Conservation (phyloP, 2,113 vertebrate species). For the Lipotes vexillifer region DNA sequence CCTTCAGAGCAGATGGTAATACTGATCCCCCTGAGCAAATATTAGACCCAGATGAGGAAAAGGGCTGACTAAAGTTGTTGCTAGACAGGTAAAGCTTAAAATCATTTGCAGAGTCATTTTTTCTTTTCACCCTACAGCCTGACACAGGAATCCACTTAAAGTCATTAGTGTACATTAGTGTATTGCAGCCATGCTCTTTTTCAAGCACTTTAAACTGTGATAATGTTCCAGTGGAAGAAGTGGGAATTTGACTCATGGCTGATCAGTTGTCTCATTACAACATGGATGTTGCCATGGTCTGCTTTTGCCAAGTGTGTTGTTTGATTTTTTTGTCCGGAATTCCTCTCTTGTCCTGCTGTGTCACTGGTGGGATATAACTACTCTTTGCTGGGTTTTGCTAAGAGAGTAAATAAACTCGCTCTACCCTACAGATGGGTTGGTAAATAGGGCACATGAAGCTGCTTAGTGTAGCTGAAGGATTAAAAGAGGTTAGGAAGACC, state of each 20-base stretch:
- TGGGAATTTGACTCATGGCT: conserved; percentile 30
- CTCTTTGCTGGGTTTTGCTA: conserved; percentile 31
- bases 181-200: conserved; percentile 21
- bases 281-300: background rate
- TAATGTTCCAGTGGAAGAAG: conserved; percentile 28
- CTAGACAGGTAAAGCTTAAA: conserved; percentile 20
- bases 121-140: conserved; percentile 30
- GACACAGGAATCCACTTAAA: background rate
- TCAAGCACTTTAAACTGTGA: conserved; percentile 4
- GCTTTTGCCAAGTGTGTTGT: conserved; percentile 10
- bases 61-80: background rate
- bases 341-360: background rate
- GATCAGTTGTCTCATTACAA: conserved; percentile 39
- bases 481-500: background rate
- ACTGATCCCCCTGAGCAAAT: background rate
- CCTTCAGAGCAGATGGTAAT: background rate
- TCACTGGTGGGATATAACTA: background rate
- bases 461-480: background rate
- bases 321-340: conserved; percentile 33
- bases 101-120: conserved; percentile 34
- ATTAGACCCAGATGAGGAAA: background rate
- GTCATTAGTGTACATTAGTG: conserved; percentile 23
- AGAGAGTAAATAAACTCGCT: conserved; percentile 46
- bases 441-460: background rate
- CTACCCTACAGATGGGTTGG: background rate